phyloP scores from a whole-genome alignment of 2,888 invertebrate species.

The Drosophila borborema region DNA sequence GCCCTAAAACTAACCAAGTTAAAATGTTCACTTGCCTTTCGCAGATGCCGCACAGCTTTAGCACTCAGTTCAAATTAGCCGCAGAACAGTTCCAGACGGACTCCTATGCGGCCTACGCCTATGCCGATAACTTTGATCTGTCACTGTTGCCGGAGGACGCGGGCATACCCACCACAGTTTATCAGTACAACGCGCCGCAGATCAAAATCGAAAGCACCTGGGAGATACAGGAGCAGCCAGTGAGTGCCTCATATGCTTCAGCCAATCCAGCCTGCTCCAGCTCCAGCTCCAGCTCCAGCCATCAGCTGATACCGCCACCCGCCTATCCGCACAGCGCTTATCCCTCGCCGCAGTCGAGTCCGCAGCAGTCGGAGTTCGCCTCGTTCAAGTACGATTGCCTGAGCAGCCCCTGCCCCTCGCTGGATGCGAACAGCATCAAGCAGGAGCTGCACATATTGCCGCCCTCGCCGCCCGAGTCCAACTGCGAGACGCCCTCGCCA shows the following conservation, averaged over 20 bases:
- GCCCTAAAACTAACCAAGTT: slow-evolving; percentile 7
- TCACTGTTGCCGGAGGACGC: slow-evolving; percentile 89
- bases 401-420: slow-evolving; percentile 83
- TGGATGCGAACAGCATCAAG: slow-evolving; percentile 82
- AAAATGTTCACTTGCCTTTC: slow-evolving; percentile 15
- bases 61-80: slow-evolving; percentile 62
- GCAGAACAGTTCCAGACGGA: slow-evolving; percentile 74
- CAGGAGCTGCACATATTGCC: slow-evolving; percentile 86
- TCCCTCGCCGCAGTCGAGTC: slow-evolving; percentile 84
- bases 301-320: slow-evolving; percentile 77
- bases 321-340: slow-evolving; percentile 79
- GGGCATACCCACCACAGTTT: slow-evolving; percentile 78
- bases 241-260: slow-evolving; percentile 11
- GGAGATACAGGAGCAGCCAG: slow-evolving; percentile 65
- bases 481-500: slow-evolving; percentile 86
- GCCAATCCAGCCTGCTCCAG: slow-evolving; percentile 3
- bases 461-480: slow-evolving; percentile 88
- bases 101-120: slow-evolving; percentile 80
- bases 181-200: slow-evolving; percentile 81
- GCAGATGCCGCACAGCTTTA: slow-evolving; percentile 72
- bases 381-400: slow-evolving; percentile 75
- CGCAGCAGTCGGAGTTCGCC: slow-evolving; percentile 81
- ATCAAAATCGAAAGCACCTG: slow-evolving; percentile 84
- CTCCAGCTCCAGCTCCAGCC: slow-evolving; percentile 38
- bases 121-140: slow-evolving; percentile 89